These are phyloP conservation scores for Mormyrops boulengeri DNA, from an alignment of 2,797 vertebrate genomes.

Conservation along the genomic window DNA sequence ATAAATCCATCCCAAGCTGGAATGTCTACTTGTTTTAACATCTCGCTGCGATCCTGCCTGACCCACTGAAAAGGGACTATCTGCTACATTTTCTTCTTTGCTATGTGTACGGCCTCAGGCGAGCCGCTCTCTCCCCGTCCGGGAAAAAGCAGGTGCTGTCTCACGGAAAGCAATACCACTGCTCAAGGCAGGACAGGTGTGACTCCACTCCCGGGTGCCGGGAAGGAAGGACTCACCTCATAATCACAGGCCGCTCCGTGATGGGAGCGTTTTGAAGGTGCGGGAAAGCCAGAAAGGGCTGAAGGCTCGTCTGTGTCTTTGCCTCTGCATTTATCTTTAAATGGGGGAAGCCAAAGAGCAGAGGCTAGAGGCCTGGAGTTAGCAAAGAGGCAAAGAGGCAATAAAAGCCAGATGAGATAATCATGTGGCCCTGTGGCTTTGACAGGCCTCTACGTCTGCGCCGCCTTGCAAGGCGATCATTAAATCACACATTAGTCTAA, in stretches of 20 bases:
- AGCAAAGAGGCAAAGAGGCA: constrained; percentile 37
- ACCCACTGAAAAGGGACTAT: not conserved
- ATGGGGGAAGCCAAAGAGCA: constrained; percentile 33
- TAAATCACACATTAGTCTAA: constrained; percentile 5
- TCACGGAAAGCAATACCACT: not conserved
- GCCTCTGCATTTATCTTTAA: constrained; percentile 46
- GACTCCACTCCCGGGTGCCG: not conserved
- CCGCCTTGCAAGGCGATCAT: not conserved
- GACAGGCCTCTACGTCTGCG: not conserved
- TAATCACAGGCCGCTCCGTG: not conserved
- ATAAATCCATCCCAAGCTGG: not conserved
- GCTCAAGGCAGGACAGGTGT: constrained; percentile 11
- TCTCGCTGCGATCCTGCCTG: not conserved
- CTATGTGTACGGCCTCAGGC: not conserved
- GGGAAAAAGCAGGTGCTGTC: not conserved
- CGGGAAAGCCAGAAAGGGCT: constrained; percentile 35
- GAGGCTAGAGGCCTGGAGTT: constrained; percentile 55
- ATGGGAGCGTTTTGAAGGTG: not conserved
- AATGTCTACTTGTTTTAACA: not conserved
- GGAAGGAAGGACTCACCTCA: not conserved
- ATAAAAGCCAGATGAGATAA: constrained; percentile 48
- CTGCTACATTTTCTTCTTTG: not conserved
- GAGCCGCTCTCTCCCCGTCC: not conserved
- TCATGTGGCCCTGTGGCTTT: constrained; percentile 34
- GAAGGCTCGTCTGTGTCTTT: constrained; percentile 47